These are phyloP conservation scores for Cottoperca gobio DNA, from an alignment of 2,797 vertebrate species.

Conservation along the genomic window DNA sequence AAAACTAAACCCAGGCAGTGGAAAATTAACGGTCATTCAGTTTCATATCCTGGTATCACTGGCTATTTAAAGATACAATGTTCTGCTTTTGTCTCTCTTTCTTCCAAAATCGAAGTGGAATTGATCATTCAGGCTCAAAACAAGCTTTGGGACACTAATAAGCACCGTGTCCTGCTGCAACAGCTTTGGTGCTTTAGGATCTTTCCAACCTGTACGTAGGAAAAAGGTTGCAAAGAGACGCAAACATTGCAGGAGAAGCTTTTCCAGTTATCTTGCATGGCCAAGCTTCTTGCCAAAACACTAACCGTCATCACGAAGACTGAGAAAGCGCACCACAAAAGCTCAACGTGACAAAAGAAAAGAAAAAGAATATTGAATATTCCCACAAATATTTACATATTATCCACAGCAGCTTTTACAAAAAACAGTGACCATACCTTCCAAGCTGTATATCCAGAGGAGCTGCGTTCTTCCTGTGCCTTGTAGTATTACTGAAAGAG, in stretches of 20 bases:
- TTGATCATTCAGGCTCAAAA: neutral
- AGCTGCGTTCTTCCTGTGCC: constrained; percentile 21
- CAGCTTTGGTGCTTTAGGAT: neutral
- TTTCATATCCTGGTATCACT: neutral
- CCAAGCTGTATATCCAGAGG: constrained; percentile 19
- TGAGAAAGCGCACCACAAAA: neutral
- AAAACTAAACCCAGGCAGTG: neutral
- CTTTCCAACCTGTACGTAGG: neutral
- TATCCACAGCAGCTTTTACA: neutral
- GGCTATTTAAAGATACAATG: neutral
- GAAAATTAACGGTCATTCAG: neutral
- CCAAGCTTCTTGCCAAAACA: neutral
- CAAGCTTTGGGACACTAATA: neutral
- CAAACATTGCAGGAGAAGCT: neutral
- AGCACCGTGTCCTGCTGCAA: neutral
- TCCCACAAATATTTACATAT: neutral
- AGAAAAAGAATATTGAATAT: neutral
- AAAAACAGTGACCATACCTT: constrained; percentile 58
- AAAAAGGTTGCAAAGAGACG: neutral
- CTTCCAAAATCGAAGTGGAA: neutral
- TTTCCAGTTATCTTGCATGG: constrained; percentile 9
- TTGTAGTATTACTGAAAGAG: constrained; percentile 4
- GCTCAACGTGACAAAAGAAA: neutral
- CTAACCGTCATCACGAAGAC: neutral
- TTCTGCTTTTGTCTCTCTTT: neutral